Conservation (phyloP, 37 sponge, comb jelly and placozoan species). For the Hormiphora californensis region DNA sequence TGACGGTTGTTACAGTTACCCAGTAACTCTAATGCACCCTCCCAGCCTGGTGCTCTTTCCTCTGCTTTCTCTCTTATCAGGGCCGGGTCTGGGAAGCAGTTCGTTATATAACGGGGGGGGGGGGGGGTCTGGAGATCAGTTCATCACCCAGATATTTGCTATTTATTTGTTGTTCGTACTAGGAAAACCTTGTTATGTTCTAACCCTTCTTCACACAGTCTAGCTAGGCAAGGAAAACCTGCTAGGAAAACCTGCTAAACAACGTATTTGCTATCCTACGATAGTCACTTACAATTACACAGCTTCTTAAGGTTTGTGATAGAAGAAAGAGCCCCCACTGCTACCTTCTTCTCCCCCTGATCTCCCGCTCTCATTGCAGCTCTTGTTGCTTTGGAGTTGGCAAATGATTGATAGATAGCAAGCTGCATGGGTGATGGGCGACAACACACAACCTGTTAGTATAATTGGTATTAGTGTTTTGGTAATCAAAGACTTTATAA, state of each 20-base stretch:
- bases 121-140: too few relatives aligned
- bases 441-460: conserved; percentile 81
- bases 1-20: conserved; percentile 62
- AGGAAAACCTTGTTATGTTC: too few relatives aligned
- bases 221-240: too few relatives aligned
- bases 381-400: conserved; percentile 58
- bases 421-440: conserved; percentile 71
- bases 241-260: too few relatives aligned
- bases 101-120: too few relatives aligned
- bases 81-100: conserved; percentile 65
- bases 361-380: conserved; percentile 17
- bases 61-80: conserved; percentile 83
- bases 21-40: conserved; percentile 70
- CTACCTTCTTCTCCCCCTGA: neutral
- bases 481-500: too few relatives aligned
- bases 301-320: conserved; percentile 93
- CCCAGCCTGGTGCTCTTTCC: conserved; percentile 77
- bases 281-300: conserved; percentile 87
- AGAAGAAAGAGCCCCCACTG: conserved; percentile 74
- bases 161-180: too few relatives aligned
- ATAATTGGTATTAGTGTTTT: too few relatives aligned
- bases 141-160: too few relatives aligned
- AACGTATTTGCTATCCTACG: too few relatives aligned
- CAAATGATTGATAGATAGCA: conserved; percentile 71
- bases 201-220: too few relatives aligned